These are phyloP conservation scores for Oxycera nigricornis DNA, from an alignment of 2,888 invertebrate species.

Conservation along the genomic window DNA sequence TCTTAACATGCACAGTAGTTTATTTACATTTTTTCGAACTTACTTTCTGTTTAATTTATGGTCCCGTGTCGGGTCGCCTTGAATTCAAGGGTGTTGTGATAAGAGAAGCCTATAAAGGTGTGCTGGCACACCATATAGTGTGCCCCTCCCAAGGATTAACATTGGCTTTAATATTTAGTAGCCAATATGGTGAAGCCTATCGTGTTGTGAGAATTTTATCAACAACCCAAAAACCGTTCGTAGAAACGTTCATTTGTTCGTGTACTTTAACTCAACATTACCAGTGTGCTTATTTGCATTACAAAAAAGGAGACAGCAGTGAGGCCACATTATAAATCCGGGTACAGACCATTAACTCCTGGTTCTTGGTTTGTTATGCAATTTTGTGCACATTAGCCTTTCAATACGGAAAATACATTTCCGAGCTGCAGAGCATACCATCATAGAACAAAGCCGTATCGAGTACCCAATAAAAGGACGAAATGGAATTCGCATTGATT, in stretches of 20 bases:
- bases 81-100: neutral
- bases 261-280: constrained; percentile 18
- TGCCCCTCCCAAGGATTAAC: constrained; percentile 19
- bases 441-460: too few species aligned
- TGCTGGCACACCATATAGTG: neutral
- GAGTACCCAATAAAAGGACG: too few species aligned
- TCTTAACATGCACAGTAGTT: constrained; percentile 33
- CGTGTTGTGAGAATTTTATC: constrained; percentile 18
- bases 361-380: constrained; percentile 27
- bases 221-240: neutral
- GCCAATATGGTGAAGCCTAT: constrained; percentile 2
- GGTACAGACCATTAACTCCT: constrained; percentile 35
- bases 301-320: constrained; percentile 8
- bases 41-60: constrained; percentile 13
- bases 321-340: constrained; percentile 6
- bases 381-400: neutral
- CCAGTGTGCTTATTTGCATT: constrained; percentile 21
- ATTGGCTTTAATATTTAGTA: neutral
- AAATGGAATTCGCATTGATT: constrained; percentile 34
- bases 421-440: too few species aligned
- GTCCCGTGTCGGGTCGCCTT: neutral
- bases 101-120: constrained; percentile 21
- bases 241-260: neutral
- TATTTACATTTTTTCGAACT: constrained; percentile 31
- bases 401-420: neutral